Evolutionary conservation across 2,113 vertebrate species (phyloP).

Genomic region (Thunnus maccoyii): DNA sequence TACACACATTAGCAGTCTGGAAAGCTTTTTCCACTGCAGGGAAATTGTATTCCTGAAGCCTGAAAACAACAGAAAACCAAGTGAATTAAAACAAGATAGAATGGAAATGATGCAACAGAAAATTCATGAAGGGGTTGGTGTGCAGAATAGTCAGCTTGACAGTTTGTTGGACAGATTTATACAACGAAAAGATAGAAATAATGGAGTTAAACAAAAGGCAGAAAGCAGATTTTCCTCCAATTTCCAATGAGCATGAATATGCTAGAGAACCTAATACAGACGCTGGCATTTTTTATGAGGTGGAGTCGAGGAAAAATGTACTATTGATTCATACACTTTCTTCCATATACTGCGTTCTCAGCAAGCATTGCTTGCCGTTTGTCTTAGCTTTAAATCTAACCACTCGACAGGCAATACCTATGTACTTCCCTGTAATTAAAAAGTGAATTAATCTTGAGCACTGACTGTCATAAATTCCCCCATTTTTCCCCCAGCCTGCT

Average conservation of each 20-base stretch:
- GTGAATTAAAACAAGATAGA: neutral
- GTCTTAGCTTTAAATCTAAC: conserved; percentile 73
- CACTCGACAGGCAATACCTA: conserved; percentile 71
- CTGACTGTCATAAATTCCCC: conserved; percentile 67
- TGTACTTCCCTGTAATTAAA: conserved; percentile 80
- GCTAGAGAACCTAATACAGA: conserved; percentile 31
- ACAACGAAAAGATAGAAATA: conserved; percentile 1
- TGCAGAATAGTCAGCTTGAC: conserved; percentile 10
- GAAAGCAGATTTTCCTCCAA: conserved; percentile 11
- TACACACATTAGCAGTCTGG: conserved; percentile 18
- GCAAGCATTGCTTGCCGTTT: conserved; percentile 60
- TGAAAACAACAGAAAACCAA: conserved; percentile 40
- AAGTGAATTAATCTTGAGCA: conserved; percentile 73
- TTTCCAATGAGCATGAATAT: conserved; percentile 15
- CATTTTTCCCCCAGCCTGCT: conserved; percentile 45
- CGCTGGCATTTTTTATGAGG: conserved; percentile 27
- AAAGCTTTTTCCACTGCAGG: conserved; percentile 27
- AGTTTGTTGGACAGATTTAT: conserved; percentile 9
- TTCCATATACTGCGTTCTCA: conserved; percentile 71
- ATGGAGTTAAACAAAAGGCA: conserved; percentile 14
- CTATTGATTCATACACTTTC: conserved; percentile 71
- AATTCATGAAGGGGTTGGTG: neutral
- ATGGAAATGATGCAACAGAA: conserved; percentile 28
- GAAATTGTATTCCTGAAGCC: conserved; percentile 13
- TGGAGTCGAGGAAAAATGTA: conserved; percentile 53